Percentiles rank a stretch among this genome's conserved stretches.
Evolutionary conservation across 2,113 vertebrate species (phyloP).

Genomic region (Crotalus tigris): DNA sequence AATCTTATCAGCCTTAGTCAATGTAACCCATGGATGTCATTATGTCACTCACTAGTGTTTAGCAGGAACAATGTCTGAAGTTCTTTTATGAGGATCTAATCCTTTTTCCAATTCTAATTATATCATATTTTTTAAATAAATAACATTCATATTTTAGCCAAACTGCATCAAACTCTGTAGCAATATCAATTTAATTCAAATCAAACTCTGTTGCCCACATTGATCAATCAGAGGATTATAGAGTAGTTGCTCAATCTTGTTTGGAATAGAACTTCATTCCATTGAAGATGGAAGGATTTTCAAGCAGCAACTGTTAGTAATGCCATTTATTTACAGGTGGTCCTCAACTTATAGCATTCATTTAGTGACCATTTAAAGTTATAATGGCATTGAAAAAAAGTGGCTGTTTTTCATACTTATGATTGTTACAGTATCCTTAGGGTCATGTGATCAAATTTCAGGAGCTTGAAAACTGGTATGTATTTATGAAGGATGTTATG

Average conservation of each 20-base stretch:
- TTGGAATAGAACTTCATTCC: not conserved
- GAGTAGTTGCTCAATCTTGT: not conserved
- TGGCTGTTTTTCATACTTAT: not conserved
- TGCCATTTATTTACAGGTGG: not conserved
- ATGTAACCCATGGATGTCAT: not conserved
- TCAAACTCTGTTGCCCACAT: not conserved
- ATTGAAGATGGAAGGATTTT: not conserved
- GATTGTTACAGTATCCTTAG: not conserved
- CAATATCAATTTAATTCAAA: not conserved
- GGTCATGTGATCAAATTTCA: not conserved
- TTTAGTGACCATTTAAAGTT: not conserved
- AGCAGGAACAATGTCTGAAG: not conserved
- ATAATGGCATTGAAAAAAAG: not conserved
- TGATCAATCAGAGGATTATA: not conserved
- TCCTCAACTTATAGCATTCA: not conserved
- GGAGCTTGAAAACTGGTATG: not conserved
- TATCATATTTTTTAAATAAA: not conserved
- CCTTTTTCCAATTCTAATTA: not conserved
- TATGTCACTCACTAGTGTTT: not conserved
- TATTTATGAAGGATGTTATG: not conserved
- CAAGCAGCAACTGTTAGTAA: not conserved
- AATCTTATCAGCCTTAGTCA: not conserved
- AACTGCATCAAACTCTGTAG: not conserved
- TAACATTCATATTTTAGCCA: not conserved
- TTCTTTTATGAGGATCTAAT: not conserved